Conservation (phyloP, 2,888 invertebrate genomes). For the Zaprionus bogoriensis region DNA sequence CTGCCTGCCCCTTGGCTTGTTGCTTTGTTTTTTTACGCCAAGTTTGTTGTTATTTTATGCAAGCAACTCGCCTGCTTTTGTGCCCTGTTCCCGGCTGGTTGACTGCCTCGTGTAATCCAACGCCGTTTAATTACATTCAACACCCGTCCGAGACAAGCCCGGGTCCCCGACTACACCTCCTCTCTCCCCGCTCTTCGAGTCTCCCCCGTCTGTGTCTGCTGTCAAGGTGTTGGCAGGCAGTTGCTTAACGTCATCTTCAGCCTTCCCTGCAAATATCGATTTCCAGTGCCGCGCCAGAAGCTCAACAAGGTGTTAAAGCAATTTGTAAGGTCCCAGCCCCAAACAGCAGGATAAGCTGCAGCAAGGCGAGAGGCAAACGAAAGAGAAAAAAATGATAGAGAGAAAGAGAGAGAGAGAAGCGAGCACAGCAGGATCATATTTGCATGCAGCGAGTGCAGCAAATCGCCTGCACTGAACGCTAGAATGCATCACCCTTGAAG, state of each 20-base stretch:
- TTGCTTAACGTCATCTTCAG: constrained; percentile 28
- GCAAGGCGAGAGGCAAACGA: neutral
- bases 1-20: neutral
- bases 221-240: constrained; percentile 52
- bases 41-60: constrained; percentile 38
- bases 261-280: constrained; percentile 69
- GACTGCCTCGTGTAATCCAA: constrained; percentile 59
- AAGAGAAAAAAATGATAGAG: too few species aligned
- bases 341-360: neutral
- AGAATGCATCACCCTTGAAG: constrained; percentile 26
- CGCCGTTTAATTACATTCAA: constrained; percentile 74
- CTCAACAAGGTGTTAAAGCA: constrained; percentile 73
- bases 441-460: constrained; percentile 36
- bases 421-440: constrained; percentile 63
- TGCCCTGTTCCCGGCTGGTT: constrained; percentile 19
- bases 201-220: neutral
- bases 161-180: neutral
- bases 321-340: constrained; percentile 65
- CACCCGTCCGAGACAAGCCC: constrained; percentile 25
- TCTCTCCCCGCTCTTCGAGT: neutral
- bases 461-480: constrained; percentile 4
- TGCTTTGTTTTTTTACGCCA: constrained; percentile 24
- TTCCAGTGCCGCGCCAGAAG: constrained; percentile 47
- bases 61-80: constrained; percentile 34
- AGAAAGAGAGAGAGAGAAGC: too few species aligned